Evolutionary conservation across 1,140 invertebrate species (phyloP), one percentile per base, ranked within the genome.

Genomic region (Periplaneta americana): DNA sequence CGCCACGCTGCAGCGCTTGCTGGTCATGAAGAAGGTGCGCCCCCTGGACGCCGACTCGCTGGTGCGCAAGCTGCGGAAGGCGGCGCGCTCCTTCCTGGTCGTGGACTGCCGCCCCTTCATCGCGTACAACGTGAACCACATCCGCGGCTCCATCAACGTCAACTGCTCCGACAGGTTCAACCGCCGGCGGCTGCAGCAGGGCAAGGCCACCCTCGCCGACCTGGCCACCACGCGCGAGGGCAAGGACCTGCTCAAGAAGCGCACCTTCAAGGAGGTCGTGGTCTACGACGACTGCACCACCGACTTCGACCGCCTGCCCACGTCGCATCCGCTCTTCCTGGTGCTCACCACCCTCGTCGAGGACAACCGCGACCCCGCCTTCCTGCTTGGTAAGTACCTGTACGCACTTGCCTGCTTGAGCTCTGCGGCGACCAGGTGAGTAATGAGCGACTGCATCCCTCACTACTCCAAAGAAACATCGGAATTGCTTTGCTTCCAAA

Each of bases 111-210:
- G 95, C 35, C 91, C 94, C 0, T 95, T 95, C 84, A 91, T 95
- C 33, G 90, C 91, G 32, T 96, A 93, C 87, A 94, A 95, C 85
- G 89, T 91, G 35, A 91, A 91, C 83, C 95, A 96, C 86, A 92
- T 96, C 48, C 88, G 89, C 34, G 93, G 93, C 22, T 92, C 94
- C 28, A 91, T 95, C 81, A 95, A 95, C 87, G 90, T 96, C 32
- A 94, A 94, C 86, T 95, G 94, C 85, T 91, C 92, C 3, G 94
- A 95, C 86, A 88, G 94, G 39, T 93, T 95, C 86, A 95, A 93
- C 85, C 88, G 93, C 57, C 89, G 92, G 83, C 87, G 94, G 32
- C 88, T 96, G 80, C 93, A 94, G 85, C 90, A 91, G 83, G 93
- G 94, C 3, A 93, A 93, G 84, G 92, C 92, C 2, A 90, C 89